These are phyloP conservation scores for Maniola jurtina DNA, from an alignment of 1,140 invertebrate species.

Conservation along the genomic window DNA sequence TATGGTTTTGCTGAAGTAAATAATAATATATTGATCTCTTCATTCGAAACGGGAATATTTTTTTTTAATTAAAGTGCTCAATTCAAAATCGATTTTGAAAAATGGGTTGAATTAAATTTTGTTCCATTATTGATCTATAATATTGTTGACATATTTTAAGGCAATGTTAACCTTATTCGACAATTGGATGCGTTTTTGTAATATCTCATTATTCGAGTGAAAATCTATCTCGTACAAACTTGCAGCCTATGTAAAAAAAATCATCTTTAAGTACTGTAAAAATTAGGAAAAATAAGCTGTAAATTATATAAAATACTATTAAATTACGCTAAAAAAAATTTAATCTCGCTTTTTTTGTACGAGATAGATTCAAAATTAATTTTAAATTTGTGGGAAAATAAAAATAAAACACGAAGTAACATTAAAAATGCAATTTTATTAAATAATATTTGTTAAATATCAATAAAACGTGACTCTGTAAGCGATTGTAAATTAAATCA, in stretches of 20 bases:
- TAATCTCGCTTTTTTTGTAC: conserved; percentile 2
- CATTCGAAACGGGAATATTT: too few species aligned
- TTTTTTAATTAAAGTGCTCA: too few species aligned
- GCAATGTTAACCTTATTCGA: too few species aligned
- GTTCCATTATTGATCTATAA: too few species aligned
- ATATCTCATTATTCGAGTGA: neutral
- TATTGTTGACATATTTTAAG: too few species aligned
- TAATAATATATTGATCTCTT: too few species aligned
- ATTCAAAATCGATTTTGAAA: too few species aligned
- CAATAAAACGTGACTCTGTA: neutral
- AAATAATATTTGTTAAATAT: neutral
- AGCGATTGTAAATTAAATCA: neutral
- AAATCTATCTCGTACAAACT: conserved; percentile 2
- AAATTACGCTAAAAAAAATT: neutral
- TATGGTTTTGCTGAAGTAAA: too few species aligned
- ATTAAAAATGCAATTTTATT: neutral
- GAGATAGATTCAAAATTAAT: neutral
- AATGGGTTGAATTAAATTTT: too few species aligned
- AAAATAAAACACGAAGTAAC: neutral
- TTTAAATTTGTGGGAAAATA: neutral
- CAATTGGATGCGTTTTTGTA: too few species aligned
- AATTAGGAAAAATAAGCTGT: conserved; percentile 10
- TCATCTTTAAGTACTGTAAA: conserved; percentile 1
- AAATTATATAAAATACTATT: conserved; percentile 1
- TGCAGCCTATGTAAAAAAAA: neutral